Evolutionary conservation across 2,113 vertebrate species (phyloP).

Genomic region (Dicaeum eximium): DNA sequence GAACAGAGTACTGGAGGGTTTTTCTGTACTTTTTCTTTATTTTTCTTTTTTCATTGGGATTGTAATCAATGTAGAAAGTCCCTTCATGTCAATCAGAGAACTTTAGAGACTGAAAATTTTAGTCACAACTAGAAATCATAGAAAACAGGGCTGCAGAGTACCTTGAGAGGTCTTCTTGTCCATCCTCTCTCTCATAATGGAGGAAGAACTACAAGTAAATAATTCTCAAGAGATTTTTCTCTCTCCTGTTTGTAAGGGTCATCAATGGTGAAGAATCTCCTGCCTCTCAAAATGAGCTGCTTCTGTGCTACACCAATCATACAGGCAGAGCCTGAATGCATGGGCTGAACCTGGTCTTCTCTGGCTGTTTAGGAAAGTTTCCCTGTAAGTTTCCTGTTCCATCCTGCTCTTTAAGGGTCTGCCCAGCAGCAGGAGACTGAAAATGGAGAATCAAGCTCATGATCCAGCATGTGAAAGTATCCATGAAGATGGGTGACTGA

Average conservation of each 20-base stretch:
- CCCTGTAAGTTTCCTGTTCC: background rate
- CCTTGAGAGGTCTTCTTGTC: background rate
- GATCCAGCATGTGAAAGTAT: background rate
- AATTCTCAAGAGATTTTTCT: background rate
- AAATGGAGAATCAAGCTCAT: background rate
- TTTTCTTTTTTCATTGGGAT: background rate
- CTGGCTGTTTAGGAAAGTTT: background rate
- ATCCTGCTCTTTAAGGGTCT: background rate
- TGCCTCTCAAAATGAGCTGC: background rate
- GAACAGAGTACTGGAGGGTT: background rate
- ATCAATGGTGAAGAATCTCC: background rate
- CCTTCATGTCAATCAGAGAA: background rate
- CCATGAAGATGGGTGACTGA: background rate
- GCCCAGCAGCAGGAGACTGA: background rate
- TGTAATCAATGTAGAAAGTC: background rate
- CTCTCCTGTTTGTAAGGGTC: background rate
- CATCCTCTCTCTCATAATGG: background rate
- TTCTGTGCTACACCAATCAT: background rate
- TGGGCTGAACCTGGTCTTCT: background rate
- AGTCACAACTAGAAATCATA: background rate
- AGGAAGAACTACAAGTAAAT: background rate
- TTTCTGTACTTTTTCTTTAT: background rate
- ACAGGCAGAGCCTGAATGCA: background rate
- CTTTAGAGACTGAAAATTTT: background rate
- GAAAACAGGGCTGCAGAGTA: background rate